Percentiles rank a stretch among this genome's conserved stretches.
Conservation (phyloP, 2,113 vertebrate genomes). For the Mustela nigripes region DNA sequence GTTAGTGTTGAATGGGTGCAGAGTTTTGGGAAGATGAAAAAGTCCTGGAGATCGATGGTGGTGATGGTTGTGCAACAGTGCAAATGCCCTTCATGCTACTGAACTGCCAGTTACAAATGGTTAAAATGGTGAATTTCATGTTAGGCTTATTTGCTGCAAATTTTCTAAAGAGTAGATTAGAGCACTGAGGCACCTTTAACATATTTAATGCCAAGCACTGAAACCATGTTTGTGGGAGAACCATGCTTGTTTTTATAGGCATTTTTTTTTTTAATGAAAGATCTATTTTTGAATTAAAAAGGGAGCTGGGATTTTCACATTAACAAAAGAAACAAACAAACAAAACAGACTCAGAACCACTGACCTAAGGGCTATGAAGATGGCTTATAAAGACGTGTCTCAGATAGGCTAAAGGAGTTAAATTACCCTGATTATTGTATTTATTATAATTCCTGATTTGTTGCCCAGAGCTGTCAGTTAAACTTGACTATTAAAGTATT, state of each 20-base stretch:
- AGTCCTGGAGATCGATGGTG: background rate
- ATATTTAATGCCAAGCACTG: background rate
- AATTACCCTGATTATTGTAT: background rate
- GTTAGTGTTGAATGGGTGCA: background rate
- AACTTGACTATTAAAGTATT: background rate
- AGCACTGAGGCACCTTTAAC: background rate
- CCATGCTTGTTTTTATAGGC: background rate
- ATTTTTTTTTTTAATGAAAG: background rate
- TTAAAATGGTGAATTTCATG: background rate
- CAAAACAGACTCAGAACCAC: background rate
- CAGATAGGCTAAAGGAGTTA: background rate
- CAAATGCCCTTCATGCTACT: background rate
- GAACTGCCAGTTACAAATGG: background rate
- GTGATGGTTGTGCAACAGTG: background rate
- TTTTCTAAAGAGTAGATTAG: background rate
- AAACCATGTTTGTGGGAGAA: background rate
- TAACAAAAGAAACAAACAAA: background rate
- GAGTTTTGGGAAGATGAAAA: background rate
- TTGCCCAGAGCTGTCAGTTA: background rate
- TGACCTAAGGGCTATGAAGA: background rate
- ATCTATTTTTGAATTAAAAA: background rate
- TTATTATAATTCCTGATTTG: constrained; percentile 6
- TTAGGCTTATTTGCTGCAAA: background rate
- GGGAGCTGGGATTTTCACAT: background rate
- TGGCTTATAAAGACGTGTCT: background rate